Evolutionary conservation across 2,797 vertebrate species (phyloP), one percentile per base, ranked within the genome.

Genomic region (Tauraco hartlaubi): DNA sequence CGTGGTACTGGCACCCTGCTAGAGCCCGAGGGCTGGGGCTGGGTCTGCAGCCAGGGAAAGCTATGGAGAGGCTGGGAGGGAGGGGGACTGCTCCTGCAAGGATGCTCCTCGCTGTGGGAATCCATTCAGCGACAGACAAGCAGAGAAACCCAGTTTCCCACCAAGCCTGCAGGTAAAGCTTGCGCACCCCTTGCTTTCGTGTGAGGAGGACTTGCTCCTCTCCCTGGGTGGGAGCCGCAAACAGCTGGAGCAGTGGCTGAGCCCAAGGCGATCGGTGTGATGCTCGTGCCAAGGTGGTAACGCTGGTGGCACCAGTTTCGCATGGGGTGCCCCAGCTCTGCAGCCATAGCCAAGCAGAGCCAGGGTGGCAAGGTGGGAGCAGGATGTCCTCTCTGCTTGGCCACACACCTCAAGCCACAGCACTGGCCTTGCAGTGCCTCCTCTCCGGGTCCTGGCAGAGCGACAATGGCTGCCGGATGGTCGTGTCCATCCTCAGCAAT

Each of bases 201-300:
- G 3, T 8, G n/a, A 17, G 51, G 5, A 51, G 11, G n/a, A 46
- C 11, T 8, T 0, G 0, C 20, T 35, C 17, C 11, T 12, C 13
- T 31, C 15, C 12, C 9, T 1, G 21, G 12, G 25, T 23, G 66
- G 7, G 12, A 49, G 66, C 35, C 33, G 48, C 43, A 54, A 72
- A 48, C 12, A 7, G 20, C 11, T 33, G 4, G 6, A 31, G 35
- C 31, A 41, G 37, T 0, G 0, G 12, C 6, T 7, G 44, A 17
- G 28, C 52, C 15, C 64, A 61, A 48, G 15, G 51, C 41, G 25
- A 3, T 11, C 9, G 2, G 5, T 20, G 3, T 0, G 2, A 25
- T 6, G 21, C 19, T 72, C 4, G 0, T 12, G 7, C 16, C 2
- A 4, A 66, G 29, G 14, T 7, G 48, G 39, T 0, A 0, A 39